Evolutionary conservation across 1,140 invertebrate species (phyloP), one percentile per base, ranked within the genome.

Genomic region (Aradophagus sp.): DNA sequence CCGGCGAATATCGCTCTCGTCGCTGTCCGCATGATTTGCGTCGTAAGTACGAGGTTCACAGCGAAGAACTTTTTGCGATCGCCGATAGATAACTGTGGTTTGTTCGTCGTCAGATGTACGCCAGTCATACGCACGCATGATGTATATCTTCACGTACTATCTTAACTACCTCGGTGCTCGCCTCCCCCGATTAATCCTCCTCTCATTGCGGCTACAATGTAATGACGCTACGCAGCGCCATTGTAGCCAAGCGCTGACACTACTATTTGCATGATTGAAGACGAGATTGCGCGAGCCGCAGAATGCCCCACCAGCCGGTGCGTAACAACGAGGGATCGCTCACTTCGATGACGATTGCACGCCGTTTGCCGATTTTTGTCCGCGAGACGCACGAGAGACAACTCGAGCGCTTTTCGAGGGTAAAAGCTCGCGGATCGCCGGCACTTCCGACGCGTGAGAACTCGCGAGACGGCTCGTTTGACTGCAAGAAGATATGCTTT

Each of bases 221-320:
- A 74, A 63, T 74, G 47, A 55, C 44, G 59, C 59, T 62, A 61
- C 41, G 53, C 52, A 61, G 44, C 23, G 17, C 61, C 36, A 70
- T 70, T 74, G 58, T 70, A 29, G 53, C 45, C 38, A 4, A 6
- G 12, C 35, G 29, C 44, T 34, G 39, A 19, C 50, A 69, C 62
- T 74, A 70, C 66, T 74, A 74, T 74, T 70, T 74, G 62, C 61
- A 74, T 74, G 72, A 74, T 74, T 66, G 58, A 67, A 69, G 67
- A 42, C 15, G 59, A 65, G 71, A 66, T 72, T 66, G 42, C 34
- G 26, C 41, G 42, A 38, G 42, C 23, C 7, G 5, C 35, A 48
- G 38, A 38, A 45, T 26, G 20, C 10, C 13, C 14, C 23, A 4
- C 20, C 8, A 5, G n/a, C n/a, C 2, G 14, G n/a, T n/a, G n/a